phyloP scores from a whole-genome alignment of 2,113 vertebrate genomes.

The Lepus americanus region DNA sequence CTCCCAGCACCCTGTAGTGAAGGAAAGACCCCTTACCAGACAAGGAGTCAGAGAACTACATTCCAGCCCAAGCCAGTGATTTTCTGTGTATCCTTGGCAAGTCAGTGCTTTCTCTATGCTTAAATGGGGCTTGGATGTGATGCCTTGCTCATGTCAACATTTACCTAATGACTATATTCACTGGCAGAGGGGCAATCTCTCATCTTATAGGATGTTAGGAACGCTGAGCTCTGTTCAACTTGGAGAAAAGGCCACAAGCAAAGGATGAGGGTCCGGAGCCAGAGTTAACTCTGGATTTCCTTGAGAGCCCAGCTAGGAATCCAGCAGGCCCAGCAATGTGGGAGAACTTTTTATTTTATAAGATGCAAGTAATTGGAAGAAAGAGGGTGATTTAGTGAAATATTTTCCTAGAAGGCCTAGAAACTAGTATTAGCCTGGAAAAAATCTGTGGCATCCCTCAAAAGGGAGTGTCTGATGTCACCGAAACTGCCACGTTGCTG shows the following conservation, averaged over 20 bases:
- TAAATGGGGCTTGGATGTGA: not conserved
- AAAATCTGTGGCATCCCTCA: conserved; percentile 35
- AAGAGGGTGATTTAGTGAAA: not conserved
- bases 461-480: conserved; percentile 23
- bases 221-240: not conserved
- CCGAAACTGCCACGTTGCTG: not conserved
- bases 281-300: conserved; percentile 13
- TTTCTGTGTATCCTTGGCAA: not conserved
- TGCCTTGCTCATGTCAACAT: not conserved
- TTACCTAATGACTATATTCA: not conserved
- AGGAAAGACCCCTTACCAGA: not conserved
- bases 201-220: not conserved
- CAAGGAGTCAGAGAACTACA: not conserved
- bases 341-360: not conserved
- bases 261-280: not conserved
- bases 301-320: not conserved
- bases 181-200: not conserved
- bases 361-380: not conserved
- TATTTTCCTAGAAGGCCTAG: conserved; percentile 64
- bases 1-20: not conserved
- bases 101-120: not conserved
- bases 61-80: not conserved
- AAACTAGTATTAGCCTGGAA: conserved; percentile 9
- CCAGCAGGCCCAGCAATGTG: not conserved
- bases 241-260: not conserved